Evolutionary conservation across 1,140 invertebrate species (phyloP).

Genomic region (Belonocnema kinseyi): DNA sequence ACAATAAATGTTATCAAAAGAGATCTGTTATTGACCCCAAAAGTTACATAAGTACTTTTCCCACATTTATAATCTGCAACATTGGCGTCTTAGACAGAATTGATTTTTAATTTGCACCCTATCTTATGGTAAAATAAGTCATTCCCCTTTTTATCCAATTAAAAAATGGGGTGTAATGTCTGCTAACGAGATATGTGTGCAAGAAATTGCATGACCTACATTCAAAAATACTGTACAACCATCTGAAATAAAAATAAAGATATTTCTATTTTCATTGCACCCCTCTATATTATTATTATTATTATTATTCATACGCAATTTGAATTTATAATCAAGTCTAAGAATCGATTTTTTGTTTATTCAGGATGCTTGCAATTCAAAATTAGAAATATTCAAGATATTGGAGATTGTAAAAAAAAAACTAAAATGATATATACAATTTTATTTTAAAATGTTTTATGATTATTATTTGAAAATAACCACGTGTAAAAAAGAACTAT

Average conservation of each 20-base stretch:
- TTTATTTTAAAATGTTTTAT: not conserved
- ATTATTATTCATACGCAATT: not conserved
- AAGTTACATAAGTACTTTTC: not conserved
- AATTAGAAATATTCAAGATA: not conserved
- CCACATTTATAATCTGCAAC: too few relatives aligned
- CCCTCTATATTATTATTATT: not conserved
- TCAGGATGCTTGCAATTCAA: not conserved
- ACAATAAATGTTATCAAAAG: not conserved
- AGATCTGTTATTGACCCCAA: not conserved
- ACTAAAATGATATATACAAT: not conserved
- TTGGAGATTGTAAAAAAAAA: not conserved
- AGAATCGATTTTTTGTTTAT: not conserved
- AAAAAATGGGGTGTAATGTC: conserved; percentile 8
- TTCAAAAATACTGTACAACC: conserved; percentile 4
- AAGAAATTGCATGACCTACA: conserved; percentile 20
- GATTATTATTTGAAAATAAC: not conserved
- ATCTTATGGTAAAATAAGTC: not conserved
- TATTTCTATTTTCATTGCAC: not conserved
- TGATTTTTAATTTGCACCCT: not conserved
- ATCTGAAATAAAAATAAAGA: not conserved
- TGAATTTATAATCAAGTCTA: not conserved
- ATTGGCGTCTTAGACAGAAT: not conserved
- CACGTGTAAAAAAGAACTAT: too few relatives aligned
- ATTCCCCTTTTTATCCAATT: conserved; percentile 27
- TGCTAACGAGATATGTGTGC: conserved; percentile 6